phyloP scores from a whole-genome alignment of 2,888 invertebrate genomes.

The Hetaerina titia region DNA sequence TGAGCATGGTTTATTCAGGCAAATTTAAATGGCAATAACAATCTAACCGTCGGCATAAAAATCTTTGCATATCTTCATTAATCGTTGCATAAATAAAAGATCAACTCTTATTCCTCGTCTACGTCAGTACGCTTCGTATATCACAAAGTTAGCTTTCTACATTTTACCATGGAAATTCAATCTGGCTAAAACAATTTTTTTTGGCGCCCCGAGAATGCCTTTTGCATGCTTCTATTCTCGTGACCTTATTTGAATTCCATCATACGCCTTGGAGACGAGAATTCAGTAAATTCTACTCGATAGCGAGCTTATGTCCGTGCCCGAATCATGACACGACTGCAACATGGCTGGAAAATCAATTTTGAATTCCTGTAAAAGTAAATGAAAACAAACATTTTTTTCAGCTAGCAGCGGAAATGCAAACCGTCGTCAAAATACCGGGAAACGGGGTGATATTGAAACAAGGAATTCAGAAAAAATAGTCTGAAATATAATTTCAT shows the following conservation, averaged over 20 bases:
- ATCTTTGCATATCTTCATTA: not conserved
- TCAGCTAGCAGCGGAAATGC: not conserved
- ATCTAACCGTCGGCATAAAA: not conserved
- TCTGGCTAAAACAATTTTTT: not conserved
- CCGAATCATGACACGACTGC: not conserved
- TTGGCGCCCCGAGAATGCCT: not conserved
- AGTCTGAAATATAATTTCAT: no score
- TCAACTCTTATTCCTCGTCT: not conserved
- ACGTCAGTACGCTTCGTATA: not conserved
- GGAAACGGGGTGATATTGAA: no score
- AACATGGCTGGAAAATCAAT: not conserved
- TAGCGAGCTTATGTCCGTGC: not conserved
- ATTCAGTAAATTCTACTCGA: not conserved
- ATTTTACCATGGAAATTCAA: not conserved
- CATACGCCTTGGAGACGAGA: not conserved
- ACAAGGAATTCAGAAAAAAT: no score
- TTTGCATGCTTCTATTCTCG: not conserved
- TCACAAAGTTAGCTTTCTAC: not conserved
- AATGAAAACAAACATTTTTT: not conserved
- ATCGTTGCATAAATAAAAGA: no score
- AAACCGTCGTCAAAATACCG: not conserved
- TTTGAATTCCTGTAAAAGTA: not conserved
- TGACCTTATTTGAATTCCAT: not conserved
- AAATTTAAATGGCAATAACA: not conserved
- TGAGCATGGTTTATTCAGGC: no score